Conservation (phyloP, 2,113 vertebrate species). For the Diphyllodes magnificus region DNA sequence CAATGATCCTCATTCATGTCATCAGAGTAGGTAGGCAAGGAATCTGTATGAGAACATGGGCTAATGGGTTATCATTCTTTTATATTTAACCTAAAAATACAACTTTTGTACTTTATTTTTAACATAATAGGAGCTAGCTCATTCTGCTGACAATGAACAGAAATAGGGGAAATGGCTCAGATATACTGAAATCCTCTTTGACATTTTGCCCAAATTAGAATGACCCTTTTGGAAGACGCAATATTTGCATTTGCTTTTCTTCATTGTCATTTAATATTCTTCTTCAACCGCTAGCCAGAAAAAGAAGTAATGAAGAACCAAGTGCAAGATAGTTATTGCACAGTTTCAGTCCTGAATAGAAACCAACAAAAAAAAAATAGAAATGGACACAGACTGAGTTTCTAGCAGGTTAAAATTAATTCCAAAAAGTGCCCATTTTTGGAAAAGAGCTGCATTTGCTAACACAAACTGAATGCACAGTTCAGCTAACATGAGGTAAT, state of each 20-base stretch:
- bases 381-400: not conserved
- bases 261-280: not conserved
- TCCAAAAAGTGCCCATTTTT: not conserved
- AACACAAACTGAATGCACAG: not conserved
- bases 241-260: not conserved
- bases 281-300: not conserved
- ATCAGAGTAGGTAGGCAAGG: not conserved
- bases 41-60: not conserved
- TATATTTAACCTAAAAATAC: slow-evolving; percentile 14
- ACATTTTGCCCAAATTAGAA: not conserved
- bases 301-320: not conserved
- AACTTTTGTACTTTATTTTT: slow-evolving; percentile 13
- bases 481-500: not conserved
- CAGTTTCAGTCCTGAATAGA: not conserved
- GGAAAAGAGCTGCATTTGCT: not conserved
- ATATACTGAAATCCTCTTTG: not conserved
- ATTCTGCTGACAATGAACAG: slow-evolving; percentile 12
- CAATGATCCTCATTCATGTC: not conserved
- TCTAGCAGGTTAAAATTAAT: not conserved
- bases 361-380: not conserved
- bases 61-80: slow-evolving; percentile 23
- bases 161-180: slow-evolving; percentile 17
- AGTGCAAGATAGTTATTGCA: not conserved
- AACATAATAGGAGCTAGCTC: not conserved
- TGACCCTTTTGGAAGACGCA: not conserved